These are phyloP conservation scores for Phainopepla nitens DNA, from an alignment of 2,113 vertebrate genomes.

Conservation along the genomic window DNA sequence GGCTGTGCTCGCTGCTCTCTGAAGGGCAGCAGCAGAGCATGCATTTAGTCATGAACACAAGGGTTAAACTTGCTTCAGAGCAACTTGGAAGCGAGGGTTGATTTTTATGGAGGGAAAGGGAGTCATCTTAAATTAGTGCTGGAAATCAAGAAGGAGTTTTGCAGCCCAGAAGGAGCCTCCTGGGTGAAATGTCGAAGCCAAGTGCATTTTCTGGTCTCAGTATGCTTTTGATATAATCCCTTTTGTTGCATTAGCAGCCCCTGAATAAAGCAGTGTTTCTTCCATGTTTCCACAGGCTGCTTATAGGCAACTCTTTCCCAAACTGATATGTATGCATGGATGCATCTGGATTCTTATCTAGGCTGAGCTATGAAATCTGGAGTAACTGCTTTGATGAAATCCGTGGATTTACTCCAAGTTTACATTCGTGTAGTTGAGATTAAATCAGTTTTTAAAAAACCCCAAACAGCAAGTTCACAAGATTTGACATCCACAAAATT, in stretches of 20 bases:
- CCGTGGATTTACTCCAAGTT: neutral
- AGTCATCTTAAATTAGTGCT: slow-evolving; percentile 23
- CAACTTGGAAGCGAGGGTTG: neutral
- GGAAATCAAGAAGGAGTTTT: slow-evolving; percentile 13
- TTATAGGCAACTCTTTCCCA: neutral
- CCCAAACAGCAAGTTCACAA: neutral
- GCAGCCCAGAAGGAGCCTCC: slow-evolving; percentile 10
- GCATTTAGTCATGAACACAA: neutral
- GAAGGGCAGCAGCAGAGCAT: neutral
- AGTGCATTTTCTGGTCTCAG: slow-evolving; percentile 19
- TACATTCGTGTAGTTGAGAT: neutral
- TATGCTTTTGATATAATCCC: slow-evolving; percentile 36
- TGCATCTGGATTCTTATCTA: neutral
- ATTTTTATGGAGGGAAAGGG: slow-evolving; percentile 34
- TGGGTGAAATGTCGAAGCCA: slow-evolving; percentile 1
- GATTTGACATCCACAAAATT: neutral
- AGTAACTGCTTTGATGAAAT: neutral
- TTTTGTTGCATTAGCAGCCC: slow-evolving; percentile 5
- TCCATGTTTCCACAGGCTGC: neutral
- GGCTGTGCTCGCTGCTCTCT: fast-evolving
- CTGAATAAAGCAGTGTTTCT: neutral
- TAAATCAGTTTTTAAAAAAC: neutral
- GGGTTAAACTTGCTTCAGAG: slow-evolving; percentile 10
- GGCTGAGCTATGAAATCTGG: neutral
- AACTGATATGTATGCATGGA: neutral